These are phyloP conservation scores for Pelochelys cantorii DNA, from an alignment of 2,797 vertebrate species.

Conservation along the genomic window DNA sequence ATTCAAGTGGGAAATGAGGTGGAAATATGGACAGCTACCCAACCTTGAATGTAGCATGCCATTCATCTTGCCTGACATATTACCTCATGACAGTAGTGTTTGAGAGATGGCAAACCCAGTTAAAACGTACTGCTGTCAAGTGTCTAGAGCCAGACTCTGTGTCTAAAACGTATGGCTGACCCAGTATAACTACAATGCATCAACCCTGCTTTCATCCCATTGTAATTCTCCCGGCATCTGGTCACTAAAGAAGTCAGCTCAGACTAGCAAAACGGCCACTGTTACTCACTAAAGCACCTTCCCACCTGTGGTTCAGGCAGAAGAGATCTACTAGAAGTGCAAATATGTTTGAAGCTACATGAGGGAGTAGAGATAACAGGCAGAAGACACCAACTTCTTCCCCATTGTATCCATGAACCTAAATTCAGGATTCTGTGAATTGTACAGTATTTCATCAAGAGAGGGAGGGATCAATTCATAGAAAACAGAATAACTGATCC, in stretches of 20 bases:
- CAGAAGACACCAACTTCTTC: neutral
- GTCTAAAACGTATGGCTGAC: neutral
- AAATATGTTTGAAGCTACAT: neutral
- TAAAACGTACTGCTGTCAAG: neutral
- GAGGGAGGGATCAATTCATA: neutral
- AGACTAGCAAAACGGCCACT: neutral
- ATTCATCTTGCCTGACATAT: neutral
- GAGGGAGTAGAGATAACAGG: neutral
- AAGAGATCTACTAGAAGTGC: neutral
- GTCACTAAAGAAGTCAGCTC: neutral
- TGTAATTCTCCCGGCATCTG: rapidly evolving
- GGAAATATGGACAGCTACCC: neutral
- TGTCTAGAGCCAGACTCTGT: rapidly evolving
- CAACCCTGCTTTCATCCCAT: rapidly evolving
- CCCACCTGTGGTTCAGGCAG: neutral
- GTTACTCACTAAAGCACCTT: neutral
- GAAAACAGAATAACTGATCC: neutral
- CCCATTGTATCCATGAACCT: neutral
- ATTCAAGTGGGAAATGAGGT: rapidly evolving
- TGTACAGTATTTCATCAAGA: neutral
- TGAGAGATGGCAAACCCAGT: rapidly evolving
- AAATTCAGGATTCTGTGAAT: neutral
- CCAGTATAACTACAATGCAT: rapidly evolving
- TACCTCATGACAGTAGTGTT: rapidly evolving
- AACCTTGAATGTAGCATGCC: neutral